Conservation (phyloP, 2,113 vertebrate species). For the Poecilia latipinna region DNA sequence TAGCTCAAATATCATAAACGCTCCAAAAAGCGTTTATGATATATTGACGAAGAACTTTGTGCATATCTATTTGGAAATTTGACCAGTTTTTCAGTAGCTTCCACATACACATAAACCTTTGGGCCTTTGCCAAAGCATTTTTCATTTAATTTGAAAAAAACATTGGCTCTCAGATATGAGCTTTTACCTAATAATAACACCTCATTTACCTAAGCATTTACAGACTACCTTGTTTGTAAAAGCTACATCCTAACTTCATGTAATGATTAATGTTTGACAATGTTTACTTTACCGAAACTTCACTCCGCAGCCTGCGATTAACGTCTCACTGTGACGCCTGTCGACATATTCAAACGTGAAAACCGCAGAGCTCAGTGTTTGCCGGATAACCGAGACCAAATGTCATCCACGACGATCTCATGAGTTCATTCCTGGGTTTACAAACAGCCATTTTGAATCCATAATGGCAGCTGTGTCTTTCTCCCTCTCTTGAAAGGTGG, state of each 20-base stretch:
- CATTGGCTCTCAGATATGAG: not conserved
- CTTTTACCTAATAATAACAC: not conserved
- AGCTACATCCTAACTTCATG: not conserved
- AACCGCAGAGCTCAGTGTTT: conserved; percentile 36
- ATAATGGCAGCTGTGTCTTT: conserved; percentile 12
- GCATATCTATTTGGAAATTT: too few relatives aligned
- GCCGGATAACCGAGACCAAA: conserved; percentile 19
- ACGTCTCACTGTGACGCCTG: conserved; percentile 48
- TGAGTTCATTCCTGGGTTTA: not conserved
- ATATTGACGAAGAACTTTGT: too few relatives aligned
- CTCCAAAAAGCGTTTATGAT: too few relatives aligned
- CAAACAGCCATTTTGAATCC: conserved; percentile 14
- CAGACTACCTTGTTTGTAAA: too few relatives aligned
- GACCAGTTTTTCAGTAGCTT: too few relatives aligned
- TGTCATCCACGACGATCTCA: conserved; percentile 34
- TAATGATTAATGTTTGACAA: conserved; percentile 14
- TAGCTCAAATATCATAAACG: too few relatives aligned
- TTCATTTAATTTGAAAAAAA: not conserved
- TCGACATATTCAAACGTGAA: conserved; percentile 52
- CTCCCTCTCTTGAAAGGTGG: conserved; percentile 81
- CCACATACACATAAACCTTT: too few relatives aligned
- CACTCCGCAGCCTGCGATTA: conserved; percentile 40
- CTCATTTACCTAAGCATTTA: too few relatives aligned
- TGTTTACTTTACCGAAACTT: conserved; percentile 10
- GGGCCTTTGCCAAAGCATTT: not conserved